Base-by-base conservation (phyloP, 2,888 invertebrate species). In the Stenodera caucasica region DNA sequence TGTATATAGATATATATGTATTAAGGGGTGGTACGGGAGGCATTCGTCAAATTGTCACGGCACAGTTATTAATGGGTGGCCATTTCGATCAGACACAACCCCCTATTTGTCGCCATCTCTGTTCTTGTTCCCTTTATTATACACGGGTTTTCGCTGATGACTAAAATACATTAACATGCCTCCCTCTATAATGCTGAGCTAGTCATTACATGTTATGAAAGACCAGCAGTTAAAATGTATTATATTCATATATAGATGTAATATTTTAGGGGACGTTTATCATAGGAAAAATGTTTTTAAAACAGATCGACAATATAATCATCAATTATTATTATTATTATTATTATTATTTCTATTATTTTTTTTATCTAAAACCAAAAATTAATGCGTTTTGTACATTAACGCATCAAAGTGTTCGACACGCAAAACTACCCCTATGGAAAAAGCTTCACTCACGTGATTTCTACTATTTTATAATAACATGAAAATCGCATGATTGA, bases 21-120 rank as follows among this genome's bases (percentile, higher is more conserved):
- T 6, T 9, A 2, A 82, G 84, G 84, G 84, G 84, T 83, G 85
- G 84, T 84, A 82, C 84, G 81, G 79, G 69, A 69, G 70, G 74
- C 73, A 75, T 77, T 76, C 77, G 76, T 78, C 77, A 77, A 77
- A 77, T 77, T 78, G 78, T 78, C 78, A 78, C 76, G 74, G 76
- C 72, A 75, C 72, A 70, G 70, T 77, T 77, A 78, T 78, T 78
- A 78, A 78, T 78, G 77, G 73, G 73, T 73, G 72, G 73, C 73
- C 70, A 70, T 77, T 76, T 70, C 71, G 72, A 72, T 74, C 68
- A 64, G 64, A 63, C 66, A 61, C 70, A 60, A 60, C 80, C 76
- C 79, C 80, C 76, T 78, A 76, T 78, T 35, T 58, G 58, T 60
- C 53, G 57, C 63, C 59, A 51, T 65, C 64, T 64, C 57, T 62